Conservation (phyloP, 2,797 vertebrate genomes). For the Eidolon dupreanum region DNA sequence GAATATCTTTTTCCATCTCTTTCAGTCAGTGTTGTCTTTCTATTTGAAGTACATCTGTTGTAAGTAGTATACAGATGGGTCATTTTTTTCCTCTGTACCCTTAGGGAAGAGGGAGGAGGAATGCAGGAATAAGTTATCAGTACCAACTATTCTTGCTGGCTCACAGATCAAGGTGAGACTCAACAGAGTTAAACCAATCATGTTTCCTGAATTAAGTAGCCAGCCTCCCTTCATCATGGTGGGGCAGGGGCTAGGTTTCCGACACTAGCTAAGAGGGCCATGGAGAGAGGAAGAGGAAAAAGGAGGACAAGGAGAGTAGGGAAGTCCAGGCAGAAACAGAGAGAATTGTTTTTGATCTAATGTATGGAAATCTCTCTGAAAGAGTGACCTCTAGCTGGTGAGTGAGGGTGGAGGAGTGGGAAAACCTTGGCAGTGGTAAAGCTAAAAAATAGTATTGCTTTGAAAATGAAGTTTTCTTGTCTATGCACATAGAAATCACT, state of each 20-base stretch:
- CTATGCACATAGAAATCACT: conserved; percentile 16
- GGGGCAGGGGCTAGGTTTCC: background rate
- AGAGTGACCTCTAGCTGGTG: background rate
- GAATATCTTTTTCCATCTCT: background rate
- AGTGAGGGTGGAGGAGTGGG: background rate
- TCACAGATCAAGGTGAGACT: background rate
- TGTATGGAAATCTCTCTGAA: conserved; percentile 15
- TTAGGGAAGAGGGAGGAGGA: conserved; percentile 9
- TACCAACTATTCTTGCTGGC: background rate
- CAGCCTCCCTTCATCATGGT: background rate
- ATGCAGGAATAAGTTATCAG: background rate
- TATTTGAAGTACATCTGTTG: background rate
- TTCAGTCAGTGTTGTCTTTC: background rate
- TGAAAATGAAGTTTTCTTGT: conserved; percentile 35
- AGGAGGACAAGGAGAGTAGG: background rate
- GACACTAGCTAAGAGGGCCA: background rate
- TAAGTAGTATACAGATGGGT: background rate
- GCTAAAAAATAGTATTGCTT: background rate
- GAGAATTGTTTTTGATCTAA: background rate
- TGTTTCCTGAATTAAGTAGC: conserved; percentile 46
- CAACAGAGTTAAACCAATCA: conserved; percentile 6
- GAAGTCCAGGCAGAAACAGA: background rate
- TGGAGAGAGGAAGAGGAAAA: background rate
- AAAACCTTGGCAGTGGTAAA: conserved; percentile 31
- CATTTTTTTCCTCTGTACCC: background rate